Evolutionary conservation across 2,888 invertebrate species (phyloP).

Genomic region (Orthonychiurus folsomi): DNA sequence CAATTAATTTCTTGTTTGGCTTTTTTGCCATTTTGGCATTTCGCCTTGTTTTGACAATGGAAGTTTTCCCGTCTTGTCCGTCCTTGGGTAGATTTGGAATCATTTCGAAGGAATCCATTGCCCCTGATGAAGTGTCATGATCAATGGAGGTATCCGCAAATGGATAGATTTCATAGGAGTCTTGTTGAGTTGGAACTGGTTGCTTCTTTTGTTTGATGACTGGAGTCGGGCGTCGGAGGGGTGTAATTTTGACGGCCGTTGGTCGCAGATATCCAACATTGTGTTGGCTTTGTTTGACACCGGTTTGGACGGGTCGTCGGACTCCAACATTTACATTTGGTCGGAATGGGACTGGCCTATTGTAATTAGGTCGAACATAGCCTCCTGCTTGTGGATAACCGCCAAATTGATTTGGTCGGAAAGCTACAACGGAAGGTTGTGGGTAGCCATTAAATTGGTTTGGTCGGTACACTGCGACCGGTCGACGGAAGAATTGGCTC

Average conservation of each 20-base stretch:
- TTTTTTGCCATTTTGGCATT: slow-evolving; percentile 11
- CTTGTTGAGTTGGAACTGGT: not conserved
- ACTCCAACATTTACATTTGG: not conserved
- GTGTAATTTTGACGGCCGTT: not conserved
- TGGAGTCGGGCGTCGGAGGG: not conserved
- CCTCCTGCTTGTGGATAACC: not conserved
- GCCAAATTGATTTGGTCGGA: not conserved
- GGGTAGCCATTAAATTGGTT: not conserved
- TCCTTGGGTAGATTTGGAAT: not conserved
- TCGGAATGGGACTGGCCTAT: slow-evolving; percentile 2
- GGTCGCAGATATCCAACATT: not conserved
- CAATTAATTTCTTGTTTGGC: not conserved
- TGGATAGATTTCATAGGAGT: not conserved
- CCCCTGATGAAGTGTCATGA: not conserved
- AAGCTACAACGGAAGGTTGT: not conserved
- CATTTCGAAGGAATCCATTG: not conserved
- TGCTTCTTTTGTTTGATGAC: slow-evolving; percentile 6
- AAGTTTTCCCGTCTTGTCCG: not conserved
- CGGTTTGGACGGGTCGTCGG: not conserved
- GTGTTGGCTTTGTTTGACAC: not conserved
- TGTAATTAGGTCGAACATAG: not conserved
- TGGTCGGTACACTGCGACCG: not conserved
- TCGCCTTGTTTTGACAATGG: slow-evolving; percentile 7
- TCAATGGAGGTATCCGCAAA: not conserved
- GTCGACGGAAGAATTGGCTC: not conserved